Base-by-base conservation (phyloP, 2,797 vertebrate species). In the Amblyopsis hoosieri region DNA sequence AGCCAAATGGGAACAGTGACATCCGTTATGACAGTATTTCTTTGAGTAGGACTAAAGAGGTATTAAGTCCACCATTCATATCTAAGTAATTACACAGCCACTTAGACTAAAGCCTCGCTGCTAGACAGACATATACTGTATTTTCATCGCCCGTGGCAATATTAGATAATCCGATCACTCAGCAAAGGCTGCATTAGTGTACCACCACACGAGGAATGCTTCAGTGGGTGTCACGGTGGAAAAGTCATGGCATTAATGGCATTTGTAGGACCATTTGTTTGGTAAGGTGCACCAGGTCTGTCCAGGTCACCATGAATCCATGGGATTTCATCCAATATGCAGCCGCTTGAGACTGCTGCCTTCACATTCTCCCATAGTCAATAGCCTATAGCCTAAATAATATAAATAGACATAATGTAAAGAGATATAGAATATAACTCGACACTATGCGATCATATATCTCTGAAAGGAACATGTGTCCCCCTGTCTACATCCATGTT, bases 61-160 rank as follows among this genome's bases (percentile, higher is more conserved):
- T 49, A 46, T 12, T 42, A 14, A 62, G 45, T 12, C n/a, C 14
- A 46, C 15, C 57, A 60, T 60, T 67, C 54, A 67, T 59, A 6
- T 1, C 1, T 12, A 48, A 6, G 2, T 29, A 70, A 49, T 56
- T 47, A 58, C 48, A 15, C 54, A 33, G 6, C 50, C 48, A 64
- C 42, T 31, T 12, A 53, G 5, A 47, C 50, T 59, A 45, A 13
- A 14, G 29, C 47, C 5, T 15, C 5, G 56, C 9, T 65, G 62
- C n/a, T 50, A 62, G 53, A 64, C 8, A 17, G 12, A 15, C 53
- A 48, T 33, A 12, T 13, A 15, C 57, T 12, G 23, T 60, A 2
- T 37, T 37, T 19, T 14, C 12, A 6, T 6, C 12, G 12, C 19
- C n/a, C 8, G 6, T 19, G 15, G 45, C 11, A 46, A 13, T 45